phyloP scores from a whole-genome alignment of 2,888 invertebrate species.

The Caenorhabditis auriculariae region DNA sequence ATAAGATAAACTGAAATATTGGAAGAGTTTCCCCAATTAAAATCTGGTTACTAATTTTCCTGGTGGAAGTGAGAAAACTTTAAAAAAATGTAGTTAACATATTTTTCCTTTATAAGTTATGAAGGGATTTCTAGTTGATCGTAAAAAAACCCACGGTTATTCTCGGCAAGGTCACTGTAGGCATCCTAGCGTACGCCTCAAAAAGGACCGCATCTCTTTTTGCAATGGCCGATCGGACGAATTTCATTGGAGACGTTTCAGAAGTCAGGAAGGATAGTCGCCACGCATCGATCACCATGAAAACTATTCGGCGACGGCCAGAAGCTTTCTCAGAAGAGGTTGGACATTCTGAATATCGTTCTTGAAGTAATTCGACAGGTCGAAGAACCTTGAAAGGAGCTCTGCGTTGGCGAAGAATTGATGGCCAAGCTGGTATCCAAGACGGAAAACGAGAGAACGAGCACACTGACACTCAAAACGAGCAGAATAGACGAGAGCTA shows the following conservation, averaged over 20 bases:
- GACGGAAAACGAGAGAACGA: not conserved
- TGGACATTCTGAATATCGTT: not conserved
- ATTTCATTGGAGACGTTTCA: constrained; percentile 28
- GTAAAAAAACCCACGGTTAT: constrained; percentile 73
- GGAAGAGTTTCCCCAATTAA: too few species aligned
- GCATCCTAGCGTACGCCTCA: constrained; percentile 73
- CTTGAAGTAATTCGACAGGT: not conserved
- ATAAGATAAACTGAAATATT: too few species aligned
- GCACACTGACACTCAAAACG: not conserved
- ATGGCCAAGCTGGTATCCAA: not conserved
- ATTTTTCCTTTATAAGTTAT: too few species aligned
- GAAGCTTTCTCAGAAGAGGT: not conserved
- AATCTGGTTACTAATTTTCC: too few species aligned
- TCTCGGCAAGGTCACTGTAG: constrained; percentile 93
- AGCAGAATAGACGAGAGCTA: not conserved
- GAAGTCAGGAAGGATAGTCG: constrained; percentile 41
- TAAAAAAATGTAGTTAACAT: too few species aligned
- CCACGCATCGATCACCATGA: constrained; percentile 57
- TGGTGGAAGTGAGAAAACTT: too few species aligned
- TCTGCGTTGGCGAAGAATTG: not conserved
- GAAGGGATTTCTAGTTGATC: too few species aligned
- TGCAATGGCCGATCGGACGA: constrained; percentile 15
- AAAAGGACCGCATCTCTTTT: constrained; percentile 19
- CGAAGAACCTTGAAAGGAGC: not conserved
- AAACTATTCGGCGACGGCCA: constrained; percentile 17